Evolutionary conservation across 2,113 vertebrate genomes (phyloP).

Genomic region (Takifugu bimaculatus): DNA sequence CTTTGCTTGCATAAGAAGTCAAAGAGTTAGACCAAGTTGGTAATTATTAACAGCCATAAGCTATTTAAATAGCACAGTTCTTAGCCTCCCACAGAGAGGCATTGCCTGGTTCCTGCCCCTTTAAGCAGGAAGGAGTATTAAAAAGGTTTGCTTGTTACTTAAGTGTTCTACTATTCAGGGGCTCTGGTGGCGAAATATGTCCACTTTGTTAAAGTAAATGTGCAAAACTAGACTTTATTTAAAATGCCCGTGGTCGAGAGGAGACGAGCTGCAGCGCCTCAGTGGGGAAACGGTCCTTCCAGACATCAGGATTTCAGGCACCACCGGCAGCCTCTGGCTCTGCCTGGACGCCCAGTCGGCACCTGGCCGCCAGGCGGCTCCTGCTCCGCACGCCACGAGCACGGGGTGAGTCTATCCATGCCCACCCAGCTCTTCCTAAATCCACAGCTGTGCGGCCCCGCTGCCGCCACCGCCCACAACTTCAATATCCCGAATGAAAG

Average conservation of each 20-base stretch:
- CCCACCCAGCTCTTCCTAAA: conserved; percentile 48
- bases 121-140: not conserved
- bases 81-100: conserved; percentile 49
- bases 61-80: conserved; percentile 33
- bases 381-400: conserved; percentile 18
- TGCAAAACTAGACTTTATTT: not conserved
- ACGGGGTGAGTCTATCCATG: conserved; percentile 64
- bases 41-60: conserved; percentile 75
- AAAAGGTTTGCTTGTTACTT: not conserved
- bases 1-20: conserved; percentile 10
- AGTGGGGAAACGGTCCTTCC: conserved; percentile 10
- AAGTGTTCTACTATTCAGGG: not conserved
- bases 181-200: not conserved
- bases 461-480: conserved; percentile 42
- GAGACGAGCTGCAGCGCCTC: conserved; percentile 15
- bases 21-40: conserved; percentile 38
- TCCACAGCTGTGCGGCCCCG: conserved; percentile 38
- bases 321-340: conserved; percentile 21
- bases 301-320: conserved; percentile 26
- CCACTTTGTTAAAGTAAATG: conserved; percentile 1
- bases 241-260: conserved; percentile 41
- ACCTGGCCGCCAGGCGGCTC: conserved; percentile 35
- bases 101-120: not conserved
- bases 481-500: conserved; percentile 58
- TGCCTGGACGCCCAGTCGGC: conserved; percentile 30